Evolutionary conservation across 2,797 vertebrate genomes (phyloP).

Genomic region (Halcyon chelicuti): DNA sequence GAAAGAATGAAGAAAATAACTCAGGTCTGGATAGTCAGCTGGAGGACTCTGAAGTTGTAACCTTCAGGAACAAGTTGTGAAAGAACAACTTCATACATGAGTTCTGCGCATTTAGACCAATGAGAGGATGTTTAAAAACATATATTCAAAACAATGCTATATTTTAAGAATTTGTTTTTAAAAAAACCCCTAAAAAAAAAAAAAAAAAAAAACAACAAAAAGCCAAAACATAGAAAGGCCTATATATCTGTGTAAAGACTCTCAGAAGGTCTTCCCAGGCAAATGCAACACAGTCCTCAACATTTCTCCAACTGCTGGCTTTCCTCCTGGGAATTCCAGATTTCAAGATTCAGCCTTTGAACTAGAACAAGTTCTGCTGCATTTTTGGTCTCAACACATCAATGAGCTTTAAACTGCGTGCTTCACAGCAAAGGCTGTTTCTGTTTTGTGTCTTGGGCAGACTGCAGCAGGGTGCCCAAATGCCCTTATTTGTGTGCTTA

Average conservation of each 20-base stretch:
- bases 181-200: neutral
- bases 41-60: neutral
- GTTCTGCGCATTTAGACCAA: neutral
- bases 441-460: neutral
- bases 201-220: too few relatives aligned
- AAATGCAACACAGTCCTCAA: neutral
- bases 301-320: neutral
- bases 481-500: neutral
- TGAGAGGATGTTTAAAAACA: neutral
- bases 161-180: neutral
- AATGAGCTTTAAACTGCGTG: rapidly evolving
- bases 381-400: neutral
- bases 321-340: neutral
- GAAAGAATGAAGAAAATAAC: neutral
- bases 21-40: neutral
- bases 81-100: neutral
- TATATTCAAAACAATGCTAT: neutral
- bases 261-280: neutral
- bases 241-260: neutral
- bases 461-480: neutral
- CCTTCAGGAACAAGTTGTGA: rapidly evolving
- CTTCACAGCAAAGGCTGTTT: neutral
- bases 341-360: neutral
- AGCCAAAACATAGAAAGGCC: neutral
- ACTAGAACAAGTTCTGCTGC: neutral